Evolutionary conservation across 2,113 vertebrate species (phyloP), one percentile per base, ranked within the genome.

Genomic region (Silurus meridionalis): DNA sequence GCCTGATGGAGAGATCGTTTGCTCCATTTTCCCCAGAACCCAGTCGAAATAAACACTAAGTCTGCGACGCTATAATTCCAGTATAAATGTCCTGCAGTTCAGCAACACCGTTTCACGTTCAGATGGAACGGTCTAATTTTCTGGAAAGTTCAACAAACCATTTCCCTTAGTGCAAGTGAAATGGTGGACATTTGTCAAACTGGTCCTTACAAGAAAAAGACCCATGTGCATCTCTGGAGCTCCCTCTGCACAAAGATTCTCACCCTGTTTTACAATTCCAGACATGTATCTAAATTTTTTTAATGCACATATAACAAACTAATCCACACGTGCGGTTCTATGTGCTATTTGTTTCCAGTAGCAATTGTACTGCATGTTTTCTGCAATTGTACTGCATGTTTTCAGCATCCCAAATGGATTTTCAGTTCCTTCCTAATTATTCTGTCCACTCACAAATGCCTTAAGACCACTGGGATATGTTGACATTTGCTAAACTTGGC

Each of bases 71-170:
- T 69, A 83, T 78, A 80, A 85, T 87, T 82, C 48, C 66, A 61
- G 84, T 50, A 82, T 66, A 79, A 87, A 87, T 74, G 86, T 87
- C 67, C 57, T 25, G 84, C 75, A 53, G 88, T 87, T 84, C 85
- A 80, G 79, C 21, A 77, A 87, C 66, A 71, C 74, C 8, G 83
- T 83, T 74, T 85, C 78, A 82, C 55, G 87, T 58, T 83, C 85
- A 87, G 88, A 91, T 91, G 90, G 88, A 90, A 84, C 87, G 87
- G 84, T 88, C 88, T 60, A 86, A 81, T 89, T 89, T 90, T 90
- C 79, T 86, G 84, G 74, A 55, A 55, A 52, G 88, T 92, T 91
- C 87, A 78, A 89, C 81, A 89, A 91, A 92, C 84, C 17, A 84
- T 92, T 92, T 90, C 72, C 88, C 52, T 85, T 83, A 83, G 87